Conservation (phyloP, 1,140 invertebrate species). For the Drosophila arizonae region DNA sequence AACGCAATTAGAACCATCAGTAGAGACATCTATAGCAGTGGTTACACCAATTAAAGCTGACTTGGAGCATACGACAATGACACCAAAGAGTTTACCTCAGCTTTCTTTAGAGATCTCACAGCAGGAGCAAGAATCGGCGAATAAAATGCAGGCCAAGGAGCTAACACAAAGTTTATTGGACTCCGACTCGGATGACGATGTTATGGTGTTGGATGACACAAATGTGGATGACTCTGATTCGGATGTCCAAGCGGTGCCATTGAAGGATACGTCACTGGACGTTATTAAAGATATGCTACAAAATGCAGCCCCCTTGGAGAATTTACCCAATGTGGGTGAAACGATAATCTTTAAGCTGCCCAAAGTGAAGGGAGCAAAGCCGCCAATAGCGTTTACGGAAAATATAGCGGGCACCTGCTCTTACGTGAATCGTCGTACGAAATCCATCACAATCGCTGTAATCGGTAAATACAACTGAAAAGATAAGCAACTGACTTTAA, state of each 20-base stretch:
- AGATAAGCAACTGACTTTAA: background rate
- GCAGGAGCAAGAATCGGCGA: background rate
- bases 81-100: background rate
- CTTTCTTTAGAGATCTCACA: background rate
- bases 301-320: slow-evolving; percentile 17
- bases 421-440: slow-evolving; percentile 61
- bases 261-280: background rate
- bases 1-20: too few species aligned
- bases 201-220: slow-evolving; percentile 64
- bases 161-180: slow-evolving; percentile 11
- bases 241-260: slow-evolving; percentile 40
- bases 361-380: slow-evolving; percentile 7
- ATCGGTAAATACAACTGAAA: slow-evolving; percentile 22
- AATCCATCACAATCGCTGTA: slow-evolving; percentile 35
- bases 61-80: too few species aligned
- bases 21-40: background rate
- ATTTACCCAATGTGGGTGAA: slow-evolving; percentile 44
- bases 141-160: background rate
- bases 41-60: background rate
- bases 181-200: slow-evolving; percentile 59
- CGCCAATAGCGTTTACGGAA: slow-evolving; percentile 6
- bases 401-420: slow-evolving; percentile 47
- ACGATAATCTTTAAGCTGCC: slow-evolving; percentile 55
- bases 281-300: slow-evolving; percentile 37
- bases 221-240: slow-evolving; percentile 40